These are phyloP conservation scores for Sciurus niger DNA, from an alignment of 2,113 vertebrate genomes.

Conservation along the genomic window DNA sequence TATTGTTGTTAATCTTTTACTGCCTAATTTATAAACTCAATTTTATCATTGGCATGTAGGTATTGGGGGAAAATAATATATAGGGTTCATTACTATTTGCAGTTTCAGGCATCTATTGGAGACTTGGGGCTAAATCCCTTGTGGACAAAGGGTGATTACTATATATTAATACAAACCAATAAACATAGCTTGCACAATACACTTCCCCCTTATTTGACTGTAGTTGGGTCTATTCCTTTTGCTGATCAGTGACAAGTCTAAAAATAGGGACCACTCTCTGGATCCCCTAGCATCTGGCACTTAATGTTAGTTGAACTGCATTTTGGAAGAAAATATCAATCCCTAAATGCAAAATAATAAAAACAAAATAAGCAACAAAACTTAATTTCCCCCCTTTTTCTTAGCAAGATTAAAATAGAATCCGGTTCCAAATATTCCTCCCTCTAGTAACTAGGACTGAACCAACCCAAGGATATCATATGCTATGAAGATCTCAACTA, in stretches of 20 bases:
- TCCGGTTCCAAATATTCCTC: background rate
- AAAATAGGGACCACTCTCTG: background rate
- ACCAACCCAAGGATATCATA: background rate
- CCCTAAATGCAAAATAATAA: constrained; percentile 39
- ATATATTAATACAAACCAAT: background rate
- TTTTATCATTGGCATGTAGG: background rate
- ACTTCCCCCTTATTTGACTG: background rate
- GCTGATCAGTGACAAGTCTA: background rate
- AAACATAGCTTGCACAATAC: background rate
- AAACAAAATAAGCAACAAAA: constrained; percentile 16
- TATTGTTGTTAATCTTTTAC: background rate
- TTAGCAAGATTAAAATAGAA: constrained; percentile 59
- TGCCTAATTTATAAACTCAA: background rate
- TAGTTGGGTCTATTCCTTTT: background rate
- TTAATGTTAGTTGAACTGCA: constrained; percentile 16
- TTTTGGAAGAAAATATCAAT: constrained; percentile 24
- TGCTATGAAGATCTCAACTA: background rate
- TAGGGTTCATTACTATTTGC: background rate
- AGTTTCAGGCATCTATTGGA: background rate
- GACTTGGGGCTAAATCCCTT: background rate
- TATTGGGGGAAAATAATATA: background rate
- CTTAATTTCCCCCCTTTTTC: background rate
- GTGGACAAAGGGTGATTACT: background rate
- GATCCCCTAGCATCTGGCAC: background rate
- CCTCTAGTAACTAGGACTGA: background rate